Evolutionary conservation across 1,140 invertebrate genomes (phyloP), one percentile per base, ranked within the genome.

Genomic region (Drosophila neocordata): DNA sequence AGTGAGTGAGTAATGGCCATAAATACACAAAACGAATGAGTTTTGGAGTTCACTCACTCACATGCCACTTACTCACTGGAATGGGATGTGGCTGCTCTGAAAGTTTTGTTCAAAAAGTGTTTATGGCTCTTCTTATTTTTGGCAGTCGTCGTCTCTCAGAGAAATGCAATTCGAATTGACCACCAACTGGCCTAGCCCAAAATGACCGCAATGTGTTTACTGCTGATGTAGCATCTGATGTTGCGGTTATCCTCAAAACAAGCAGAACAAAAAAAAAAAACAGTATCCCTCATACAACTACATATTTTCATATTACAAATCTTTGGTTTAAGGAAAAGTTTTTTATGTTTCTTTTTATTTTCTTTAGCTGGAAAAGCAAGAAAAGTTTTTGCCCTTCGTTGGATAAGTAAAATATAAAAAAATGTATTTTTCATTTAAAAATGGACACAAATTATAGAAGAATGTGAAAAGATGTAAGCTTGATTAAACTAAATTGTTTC

Each of bases 1-100:
- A 48, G 41, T 48, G 41, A 77, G 70, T 68, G 67, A 74, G 77
- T 67, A 77, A 68, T 70, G 63, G 60, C 65, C 69, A 69, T 73
- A 83, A 79, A 73, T 59, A 77, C 77, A 48, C 70, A 69, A 68
- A 44, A 65, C 44, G 41, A 48, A 48, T 48, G 15, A 48, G 41
- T 48, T 48, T 48, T 48, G 41, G 41, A 48, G 41, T 48, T 64
- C n/a, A 34, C 27, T 71, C 57, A 59, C 27, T 41, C 27, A 72
- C 24, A 61, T 15, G 65, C 44, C 37, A 18, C 57, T 67, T 57
- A 44, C 13, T 44, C 41, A 44, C 44, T 27, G 35, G 62, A 9
- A 20, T 57, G 22, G 44, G 34, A 7, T 37, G 20, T 24, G 15
- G 2, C 8, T 48, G 41, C 18, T 48, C 41, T 48, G n/a, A 60